phyloP scores from a whole-genome alignment of 2,797 vertebrate species.

The Nasua narica region DNA sequence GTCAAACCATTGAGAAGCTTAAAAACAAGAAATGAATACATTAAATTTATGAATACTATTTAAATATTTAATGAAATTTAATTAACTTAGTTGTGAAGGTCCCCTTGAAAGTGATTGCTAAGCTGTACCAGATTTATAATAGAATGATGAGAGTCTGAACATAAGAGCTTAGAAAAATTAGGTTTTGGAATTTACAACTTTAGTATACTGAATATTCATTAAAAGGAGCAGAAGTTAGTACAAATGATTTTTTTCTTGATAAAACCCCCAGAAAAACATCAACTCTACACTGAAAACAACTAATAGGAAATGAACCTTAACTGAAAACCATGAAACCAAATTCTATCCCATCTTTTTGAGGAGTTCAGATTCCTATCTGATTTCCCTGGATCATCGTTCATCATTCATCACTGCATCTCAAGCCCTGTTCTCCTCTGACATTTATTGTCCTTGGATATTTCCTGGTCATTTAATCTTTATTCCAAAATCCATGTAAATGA shows the following conservation, averaged over 20 bases:
- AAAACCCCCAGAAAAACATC: background rate
- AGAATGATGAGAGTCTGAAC: conserved; percentile 5
- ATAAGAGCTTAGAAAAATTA: background rate
- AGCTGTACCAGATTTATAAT: background rate
- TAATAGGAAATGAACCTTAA: background rate
- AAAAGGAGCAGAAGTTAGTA: background rate
- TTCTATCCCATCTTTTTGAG: background rate
- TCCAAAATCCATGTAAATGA: background rate
- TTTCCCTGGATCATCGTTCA: background rate
- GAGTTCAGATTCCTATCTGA: background rate
- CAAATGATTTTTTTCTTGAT: background rate
- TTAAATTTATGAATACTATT: background rate
- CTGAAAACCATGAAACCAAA: background rate
- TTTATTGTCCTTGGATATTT: background rate
- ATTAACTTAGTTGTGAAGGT: background rate
- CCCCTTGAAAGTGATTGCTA: background rate
- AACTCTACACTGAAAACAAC: background rate
- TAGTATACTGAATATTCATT: background rate
- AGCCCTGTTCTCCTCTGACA: background rate
- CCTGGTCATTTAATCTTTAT: background rate
- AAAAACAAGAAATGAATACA: background rate
- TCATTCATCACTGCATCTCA: background rate
- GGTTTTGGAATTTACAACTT: background rate
- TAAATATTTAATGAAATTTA: conserved; percentile 15
- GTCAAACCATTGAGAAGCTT: background rate